Percentiles rank a stretch among this genome's conserved stretches.
Conservation (phyloP, 2,113 vertebrate species). For the Hypocryptadius cinnamomeus region DNA sequence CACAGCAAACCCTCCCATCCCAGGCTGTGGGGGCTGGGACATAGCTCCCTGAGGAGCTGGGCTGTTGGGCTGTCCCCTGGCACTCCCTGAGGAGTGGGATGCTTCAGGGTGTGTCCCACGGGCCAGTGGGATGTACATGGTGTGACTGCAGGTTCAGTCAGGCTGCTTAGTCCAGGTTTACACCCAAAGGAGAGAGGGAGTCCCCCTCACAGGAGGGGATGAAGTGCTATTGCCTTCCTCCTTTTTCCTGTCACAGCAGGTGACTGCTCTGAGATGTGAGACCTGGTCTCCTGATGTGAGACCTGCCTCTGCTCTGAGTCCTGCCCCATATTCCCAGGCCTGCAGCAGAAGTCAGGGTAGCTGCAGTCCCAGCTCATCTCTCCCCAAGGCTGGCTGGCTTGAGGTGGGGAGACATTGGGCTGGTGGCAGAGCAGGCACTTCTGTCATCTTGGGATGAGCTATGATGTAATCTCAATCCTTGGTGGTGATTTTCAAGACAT, state of each 20-base stretch:
- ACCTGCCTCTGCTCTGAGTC: neutral
- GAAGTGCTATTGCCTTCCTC: neutral
- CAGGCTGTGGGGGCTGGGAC: accelerated
- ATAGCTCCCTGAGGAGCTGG: neutral
- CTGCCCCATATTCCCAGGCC: neutral
- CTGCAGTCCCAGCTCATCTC: neutral
- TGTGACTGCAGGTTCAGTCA: neutral
- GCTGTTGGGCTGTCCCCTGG: neutral
- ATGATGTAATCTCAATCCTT: neutral
- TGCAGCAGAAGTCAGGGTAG: neutral
- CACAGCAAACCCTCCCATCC: neutral
- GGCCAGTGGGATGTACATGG: accelerated
- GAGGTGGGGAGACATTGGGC: accelerated
- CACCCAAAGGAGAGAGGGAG: neutral
- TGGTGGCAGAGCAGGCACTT: neutral
- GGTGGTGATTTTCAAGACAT: neutral
- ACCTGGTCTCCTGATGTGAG: too few species aligned
- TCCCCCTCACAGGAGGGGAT: neutral
- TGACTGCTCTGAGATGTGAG: neutral
- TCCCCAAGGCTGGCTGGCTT: accelerated
- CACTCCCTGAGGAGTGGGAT: neutral
- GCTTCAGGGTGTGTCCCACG: neutral
- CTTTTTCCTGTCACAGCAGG: neutral
- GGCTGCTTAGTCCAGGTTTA: neutral
- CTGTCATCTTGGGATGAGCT: neutral